Conservation (phyloP, 2,888 invertebrate genomes). For the Erebia palarica region DNA sequence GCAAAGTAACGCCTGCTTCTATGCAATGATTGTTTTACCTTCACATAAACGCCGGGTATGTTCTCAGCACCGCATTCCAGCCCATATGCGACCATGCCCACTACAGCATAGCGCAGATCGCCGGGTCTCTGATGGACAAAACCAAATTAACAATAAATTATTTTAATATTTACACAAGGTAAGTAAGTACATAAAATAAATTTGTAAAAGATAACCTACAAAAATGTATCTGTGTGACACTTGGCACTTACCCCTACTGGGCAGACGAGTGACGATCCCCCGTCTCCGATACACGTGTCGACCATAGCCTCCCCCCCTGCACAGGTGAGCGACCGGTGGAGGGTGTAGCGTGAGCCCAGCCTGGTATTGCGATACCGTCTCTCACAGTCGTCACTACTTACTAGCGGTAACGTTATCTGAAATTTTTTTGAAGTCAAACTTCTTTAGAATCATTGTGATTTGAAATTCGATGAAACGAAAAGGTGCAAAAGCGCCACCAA, state of each 20-base stretch:
- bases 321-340: conserved; percentile 85
- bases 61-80: conserved; percentile 34
- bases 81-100: conserved; percentile 44
- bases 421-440: too few species aligned
- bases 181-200: too few species aligned
- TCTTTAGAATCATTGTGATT: too few species aligned
- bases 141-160: not conserved
- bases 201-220: too few species aligned
- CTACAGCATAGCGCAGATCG: conserved; percentile 38
- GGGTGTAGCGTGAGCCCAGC: conserved; percentile 82
- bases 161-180: too few species aligned
- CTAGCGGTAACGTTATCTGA: conserved; percentile 84
- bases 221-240: too few species aligned
- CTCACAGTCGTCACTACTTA: conserved; percentile 65
- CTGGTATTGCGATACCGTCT: conserved; percentile 79
- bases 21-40: conserved; percentile 7
- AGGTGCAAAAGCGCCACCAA: too few species aligned
- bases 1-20: too few species aligned
- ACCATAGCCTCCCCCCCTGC: conserved; percentile 86
- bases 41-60: conserved; percentile 39
- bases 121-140: conserved; percentile 13
- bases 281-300: conserved; percentile 87
- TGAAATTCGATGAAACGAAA: too few species aligned
- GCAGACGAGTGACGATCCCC: conserved; percentile 88
- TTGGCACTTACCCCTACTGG: conserved; percentile 63